These are phyloP conservation scores for Lycodopsis pacificus DNA, from an alignment of 2,797 vertebrate species.

Conservation along the genomic window DNA sequence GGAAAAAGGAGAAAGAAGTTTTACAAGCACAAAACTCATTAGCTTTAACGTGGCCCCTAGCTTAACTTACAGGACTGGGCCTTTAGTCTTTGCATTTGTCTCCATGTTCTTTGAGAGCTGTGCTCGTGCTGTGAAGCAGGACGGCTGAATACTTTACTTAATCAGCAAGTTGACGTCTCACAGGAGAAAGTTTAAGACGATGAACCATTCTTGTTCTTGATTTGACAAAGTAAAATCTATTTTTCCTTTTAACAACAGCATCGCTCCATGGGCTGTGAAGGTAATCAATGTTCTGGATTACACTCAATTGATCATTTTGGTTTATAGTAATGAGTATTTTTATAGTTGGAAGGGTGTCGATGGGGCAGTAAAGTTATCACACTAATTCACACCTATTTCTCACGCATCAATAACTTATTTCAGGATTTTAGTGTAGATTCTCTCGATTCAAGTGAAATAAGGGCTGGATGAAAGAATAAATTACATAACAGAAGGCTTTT, in stretches of 20 bases:
- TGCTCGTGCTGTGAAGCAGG: background rate
- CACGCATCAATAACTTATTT: background rate
- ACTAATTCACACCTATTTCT: background rate
- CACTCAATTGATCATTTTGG: background rate
- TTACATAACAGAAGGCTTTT: no score
- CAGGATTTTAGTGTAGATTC: background rate
- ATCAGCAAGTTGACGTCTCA: background rate
- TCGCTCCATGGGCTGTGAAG: background rate
- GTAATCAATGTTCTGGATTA: background rate
- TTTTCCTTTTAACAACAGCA: background rate
- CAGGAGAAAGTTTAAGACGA: background rate
- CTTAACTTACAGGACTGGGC: background rate
- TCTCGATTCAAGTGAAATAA: no score
- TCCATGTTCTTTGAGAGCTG: conserved; percentile 9
- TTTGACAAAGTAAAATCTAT: conserved; percentile 1
- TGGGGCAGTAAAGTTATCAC: background rate
- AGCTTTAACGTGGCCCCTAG: background rate
- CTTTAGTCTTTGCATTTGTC: background rate
- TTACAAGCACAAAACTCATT: conserved; percentile 40
- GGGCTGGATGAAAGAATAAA: no score
- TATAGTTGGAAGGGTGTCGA: background rate
- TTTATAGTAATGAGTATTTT: background rate
- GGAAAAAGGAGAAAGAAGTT: conserved; percentile 47
- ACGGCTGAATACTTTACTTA: background rate
- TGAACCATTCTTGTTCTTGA: background rate